A percentile compares a stretch with the other conserved stretches of the same genome.
Conservation (phyloP, 2,113 vertebrate genomes). For the Oreocharis arfaki region DNA sequence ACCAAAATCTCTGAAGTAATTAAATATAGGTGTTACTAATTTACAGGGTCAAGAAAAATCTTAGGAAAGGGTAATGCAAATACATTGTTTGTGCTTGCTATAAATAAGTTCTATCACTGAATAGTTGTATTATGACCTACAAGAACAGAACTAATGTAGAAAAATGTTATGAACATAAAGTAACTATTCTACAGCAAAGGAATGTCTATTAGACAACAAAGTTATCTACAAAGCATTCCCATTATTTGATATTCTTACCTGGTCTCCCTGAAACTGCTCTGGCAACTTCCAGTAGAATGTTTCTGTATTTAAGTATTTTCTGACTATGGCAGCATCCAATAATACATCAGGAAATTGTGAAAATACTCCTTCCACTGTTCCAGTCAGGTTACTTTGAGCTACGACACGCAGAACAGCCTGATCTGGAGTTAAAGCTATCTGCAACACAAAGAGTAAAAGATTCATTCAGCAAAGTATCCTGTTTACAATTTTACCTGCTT, state of each 20-base stretch:
- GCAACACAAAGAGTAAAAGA: background rate
- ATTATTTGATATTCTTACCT: slow-evolving; percentile 69
- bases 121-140: background rate
- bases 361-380: slow-evolving; percentile 81
- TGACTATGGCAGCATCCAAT: slow-evolving; percentile 75
- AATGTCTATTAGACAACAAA: background rate
- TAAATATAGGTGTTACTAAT: background rate
- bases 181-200: background rate
- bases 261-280: slow-evolving; percentile 76
- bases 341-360: slow-evolving; percentile 76
- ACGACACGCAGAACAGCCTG: slow-evolving; percentile 75
- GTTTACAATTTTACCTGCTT: background rate
- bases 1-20: background rate
- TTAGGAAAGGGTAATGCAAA: background rate
- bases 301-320: slow-evolving; percentile 62
- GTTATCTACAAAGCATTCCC: background rate
- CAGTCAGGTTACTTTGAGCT: slow-evolving; percentile 78
- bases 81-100: background rate
- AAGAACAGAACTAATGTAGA: background rate
- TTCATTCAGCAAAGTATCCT: background rate
- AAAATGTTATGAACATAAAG: background rate
- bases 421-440: slow-evolving; percentile 71
- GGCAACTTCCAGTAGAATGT: slow-evolving; percentile 90
- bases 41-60: background rate
- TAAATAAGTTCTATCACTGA: background rate